Conservation (phyloP, 2,888 invertebrate species). For the Parnassius orleans region DNA sequence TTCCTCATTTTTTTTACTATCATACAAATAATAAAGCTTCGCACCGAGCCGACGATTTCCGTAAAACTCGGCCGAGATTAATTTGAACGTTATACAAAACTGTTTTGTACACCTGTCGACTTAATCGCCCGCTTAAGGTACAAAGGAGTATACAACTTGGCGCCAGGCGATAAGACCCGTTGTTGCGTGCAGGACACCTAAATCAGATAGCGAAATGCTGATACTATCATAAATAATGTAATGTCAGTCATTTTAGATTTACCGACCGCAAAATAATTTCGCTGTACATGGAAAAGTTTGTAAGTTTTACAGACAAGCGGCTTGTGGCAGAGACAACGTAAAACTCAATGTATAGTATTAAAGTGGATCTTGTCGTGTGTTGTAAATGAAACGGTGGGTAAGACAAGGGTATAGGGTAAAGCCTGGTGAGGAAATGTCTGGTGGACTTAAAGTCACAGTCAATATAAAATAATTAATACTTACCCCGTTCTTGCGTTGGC, state of each 20-base stretch:
- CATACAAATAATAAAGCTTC: constrained; percentile 29
- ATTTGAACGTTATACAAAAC: constrained; percentile 29
- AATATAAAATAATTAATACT: constrained; percentile 11
- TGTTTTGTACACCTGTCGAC: constrained; percentile 30
- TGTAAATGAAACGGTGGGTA: background rate
- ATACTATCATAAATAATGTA: constrained; percentile 29
- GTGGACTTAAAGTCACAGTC: background rate
- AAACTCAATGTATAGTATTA: constrained; percentile 14
- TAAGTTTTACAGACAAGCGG: constrained; percentile 13
- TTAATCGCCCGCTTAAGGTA: constrained; percentile 9
- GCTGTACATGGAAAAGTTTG: constrained; percentile 24
- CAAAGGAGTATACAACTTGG: constrained; percentile 12
- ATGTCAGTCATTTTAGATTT: constrained; percentile 25
- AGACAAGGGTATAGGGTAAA: background rate
- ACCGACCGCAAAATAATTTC: constrained; percentile 25
- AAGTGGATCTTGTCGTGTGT: background rate
- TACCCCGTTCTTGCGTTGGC: constrained; percentile 7
- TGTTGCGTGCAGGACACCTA: background rate
- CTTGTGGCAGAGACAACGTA: background rate
- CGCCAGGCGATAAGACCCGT: background rate
- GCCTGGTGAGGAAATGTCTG: background rate
- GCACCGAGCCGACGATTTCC: constrained; percentile 25
- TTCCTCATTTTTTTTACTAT: constrained; percentile 28
- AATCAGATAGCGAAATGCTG: constrained; percentile 25
- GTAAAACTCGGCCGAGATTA: constrained; percentile 27